Base-by-base conservation (phyloP, 2,797 vertebrate genomes). In the Botia kubotai region DNA sequence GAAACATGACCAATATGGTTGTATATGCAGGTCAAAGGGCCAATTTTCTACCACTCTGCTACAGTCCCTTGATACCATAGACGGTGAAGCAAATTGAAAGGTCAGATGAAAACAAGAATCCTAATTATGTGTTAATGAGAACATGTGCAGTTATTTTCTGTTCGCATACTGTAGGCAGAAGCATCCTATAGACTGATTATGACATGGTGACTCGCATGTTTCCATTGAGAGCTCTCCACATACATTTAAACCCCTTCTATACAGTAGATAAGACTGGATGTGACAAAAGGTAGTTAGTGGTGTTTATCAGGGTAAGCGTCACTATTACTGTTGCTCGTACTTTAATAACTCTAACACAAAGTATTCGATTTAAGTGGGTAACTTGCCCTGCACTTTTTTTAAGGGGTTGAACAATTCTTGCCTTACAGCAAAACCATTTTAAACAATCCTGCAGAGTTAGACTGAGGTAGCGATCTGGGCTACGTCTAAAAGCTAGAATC, bases 1-100 rank as follows among this genome's bases (percentile, higher is more conserved):
- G 43, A 66, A 67, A 76, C 78, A 72, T 57, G 10, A 39, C 48
- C 68, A 72, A 67, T 77, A 76, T 68, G 29, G n/a, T 67, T 55
- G 46, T 57, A 77, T 12, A 68, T 21, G 63, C 62, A 76, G 68
- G 78, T 80, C 78, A 83, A 21, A 53, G 67, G 7, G 26, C 52
- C n/a, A 13, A 36, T 72, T 83, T 23, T 58, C 36, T 39, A 17
- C 14, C 33, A 23, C 29, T 55, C 65, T 46, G 50, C 26, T 72
- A 33, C 33, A 65, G 33, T 72, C 13, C 19, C 33, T 66, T 3
- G 5, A 72, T 26, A 14, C 21, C 21, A n/a, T 57, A 71, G 14
- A 6, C 21, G 4, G 26, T 21, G 72, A 14, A 46, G 39, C 10
- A 63, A 39, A 66, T 29, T 2, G 12, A 62, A 62, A 79, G 33